These are phyloP conservation scores for Tigriopus japonicus DNA, from an alignment of 1,140 invertebrate genomes.

Conservation along the genomic window DNA sequence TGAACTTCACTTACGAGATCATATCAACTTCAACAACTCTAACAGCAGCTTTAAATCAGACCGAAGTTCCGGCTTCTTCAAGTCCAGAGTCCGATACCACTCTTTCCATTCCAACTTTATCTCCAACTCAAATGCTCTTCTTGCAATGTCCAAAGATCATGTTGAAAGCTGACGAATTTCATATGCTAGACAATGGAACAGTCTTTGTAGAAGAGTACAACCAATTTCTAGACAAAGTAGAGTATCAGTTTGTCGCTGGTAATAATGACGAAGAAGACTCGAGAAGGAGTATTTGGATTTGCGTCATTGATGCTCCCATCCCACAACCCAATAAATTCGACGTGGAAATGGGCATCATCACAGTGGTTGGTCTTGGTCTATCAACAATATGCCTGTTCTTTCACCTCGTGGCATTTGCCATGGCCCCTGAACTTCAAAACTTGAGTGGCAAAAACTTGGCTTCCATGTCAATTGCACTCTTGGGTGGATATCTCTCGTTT, in stretches of 20 bases:
- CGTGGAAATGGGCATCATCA: conserved; percentile 27
- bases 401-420: conserved; percentile 28
- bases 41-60: conserved; percentile 20
- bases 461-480: conserved; percentile 28
- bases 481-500: conserved; percentile 30
- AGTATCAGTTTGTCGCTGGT: not conserved
- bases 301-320: conserved; percentile 3
- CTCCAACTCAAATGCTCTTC: not conserved
- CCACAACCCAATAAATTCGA: conserved; percentile 27
- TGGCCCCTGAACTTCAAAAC: conserved; percentile 31
- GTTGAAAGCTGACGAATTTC: conserved; percentile 27
- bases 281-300: no score
- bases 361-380: conserved; percentile 27
- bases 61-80: not conserved
- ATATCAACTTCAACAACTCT: conserved; percentile 15
- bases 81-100: no score
- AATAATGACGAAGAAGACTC: no score
- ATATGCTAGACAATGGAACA: conserved; percentile 23
- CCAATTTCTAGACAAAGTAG: not conserved
- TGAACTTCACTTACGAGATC: not conserved
- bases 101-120: no score
- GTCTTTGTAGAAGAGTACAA: conserved; percentile 25
- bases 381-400: conserved; percentile 30
- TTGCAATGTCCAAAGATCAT: conserved; percentile 27
- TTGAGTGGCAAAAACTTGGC: conserved; percentile 34